Percentiles rank a stretch among this genome's conserved stretches.
Evolutionary conservation across 2,113 vertebrate genomes (phyloP).

Genomic region (Cryptoleucopteryx plumbea): DNA sequence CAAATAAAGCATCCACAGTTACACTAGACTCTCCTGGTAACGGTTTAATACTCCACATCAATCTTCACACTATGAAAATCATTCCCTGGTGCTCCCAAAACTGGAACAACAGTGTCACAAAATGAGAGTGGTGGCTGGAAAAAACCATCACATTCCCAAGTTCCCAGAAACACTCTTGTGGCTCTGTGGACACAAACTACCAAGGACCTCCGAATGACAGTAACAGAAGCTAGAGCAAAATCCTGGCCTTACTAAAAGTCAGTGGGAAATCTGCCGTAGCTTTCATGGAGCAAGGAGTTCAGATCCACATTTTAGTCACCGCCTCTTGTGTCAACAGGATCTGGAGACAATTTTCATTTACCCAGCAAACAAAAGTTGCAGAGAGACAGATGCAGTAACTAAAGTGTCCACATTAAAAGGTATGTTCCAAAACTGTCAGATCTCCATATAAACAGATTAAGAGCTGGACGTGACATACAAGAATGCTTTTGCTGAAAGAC

Average conservation of each 20-base stretch:
- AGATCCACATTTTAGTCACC: neutral
- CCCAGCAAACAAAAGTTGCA: conserved; percentile 20
- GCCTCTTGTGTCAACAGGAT: conserved; percentile 51
- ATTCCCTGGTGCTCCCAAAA: neutral
- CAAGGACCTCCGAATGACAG: neutral
- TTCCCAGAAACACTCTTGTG: neutral
- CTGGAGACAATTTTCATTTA: conserved; percentile 32
- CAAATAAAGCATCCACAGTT: neutral
- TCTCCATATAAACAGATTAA: conserved; percentile 26
- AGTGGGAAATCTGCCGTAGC: neutral
- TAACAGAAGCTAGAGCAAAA: neutral
- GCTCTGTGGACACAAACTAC: neutral
- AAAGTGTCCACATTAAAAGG: neutral
- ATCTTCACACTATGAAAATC: neutral
- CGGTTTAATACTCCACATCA: neutral
- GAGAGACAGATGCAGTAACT: conserved; percentile 12
- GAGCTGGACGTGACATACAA: neutral
- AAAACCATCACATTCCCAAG: neutral
- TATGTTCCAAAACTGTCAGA: conserved; percentile 16
- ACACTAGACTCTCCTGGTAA: neutral
- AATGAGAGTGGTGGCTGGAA: neutral
- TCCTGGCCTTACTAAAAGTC: neutral
- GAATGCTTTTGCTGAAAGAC: conserved; percentile 19
- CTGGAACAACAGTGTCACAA: neutral
- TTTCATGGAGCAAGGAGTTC: neutral